phyloP scores from a whole-genome alignment of 2,113 vertebrate species.

The Ammodytes marinus region DNA sequence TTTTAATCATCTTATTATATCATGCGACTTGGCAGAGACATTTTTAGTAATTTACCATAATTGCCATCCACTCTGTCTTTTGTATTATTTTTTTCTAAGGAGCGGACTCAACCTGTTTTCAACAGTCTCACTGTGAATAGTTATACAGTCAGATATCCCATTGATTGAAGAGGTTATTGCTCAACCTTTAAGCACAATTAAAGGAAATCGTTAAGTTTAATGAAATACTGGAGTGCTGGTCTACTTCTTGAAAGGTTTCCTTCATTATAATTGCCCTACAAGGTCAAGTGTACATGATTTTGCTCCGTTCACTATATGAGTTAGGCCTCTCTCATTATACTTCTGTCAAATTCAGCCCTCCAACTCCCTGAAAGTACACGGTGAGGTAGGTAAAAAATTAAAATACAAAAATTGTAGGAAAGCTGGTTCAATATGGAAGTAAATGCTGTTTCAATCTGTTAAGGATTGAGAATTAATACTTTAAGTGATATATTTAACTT shows the following conservation, averaged over 20 bases:
- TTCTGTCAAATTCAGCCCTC: slow-evolving; percentile 9
- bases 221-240: slow-evolving; percentile 64
- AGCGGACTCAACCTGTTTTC: slow-evolving; percentile 14
- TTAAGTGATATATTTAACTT: slow-evolving; percentile 14
- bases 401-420: background rate
- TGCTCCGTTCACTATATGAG: slow-evolving; percentile 24
- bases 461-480: background rate
- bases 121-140: slow-evolving; percentile 1
- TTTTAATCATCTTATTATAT: slow-evolving; percentile 18
- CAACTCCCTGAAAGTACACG: slow-evolving; percentile 11
- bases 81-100: background rate
- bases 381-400: background rate
- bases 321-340: slow-evolving; percentile 42
- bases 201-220: slow-evolving; percentile 80
- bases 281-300: slow-evolving; percentile 64
- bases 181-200: slow-evolving; percentile 72
- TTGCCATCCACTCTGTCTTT: background rate
- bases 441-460: slow-evolving; percentile 24
- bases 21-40: slow-evolving; percentile 3
- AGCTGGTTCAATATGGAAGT: slow-evolving; percentile 18
- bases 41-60: slow-evolving; percentile 2
- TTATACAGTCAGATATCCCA: slow-evolving; percentile 21
- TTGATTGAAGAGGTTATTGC: slow-evolving; percentile 50
- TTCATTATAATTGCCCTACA: slow-evolving; percentile 61
- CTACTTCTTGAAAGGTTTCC: slow-evolving; percentile 58